phyloP scores from a whole-genome alignment of 2,888 invertebrate genomes.

The Protophormia terraenovae region DNA sequence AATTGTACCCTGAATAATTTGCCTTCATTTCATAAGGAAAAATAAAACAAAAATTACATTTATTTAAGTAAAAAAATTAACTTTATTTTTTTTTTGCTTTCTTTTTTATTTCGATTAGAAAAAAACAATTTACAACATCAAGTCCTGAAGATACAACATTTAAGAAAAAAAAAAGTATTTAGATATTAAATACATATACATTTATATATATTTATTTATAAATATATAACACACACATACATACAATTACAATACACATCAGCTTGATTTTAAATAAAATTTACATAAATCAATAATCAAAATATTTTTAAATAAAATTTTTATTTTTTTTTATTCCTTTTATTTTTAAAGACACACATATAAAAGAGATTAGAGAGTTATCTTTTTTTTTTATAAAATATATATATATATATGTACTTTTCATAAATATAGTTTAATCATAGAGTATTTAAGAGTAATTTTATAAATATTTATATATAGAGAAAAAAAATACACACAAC shows the following conservation, averaged over 20 bases:
- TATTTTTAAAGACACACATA: not conserved
- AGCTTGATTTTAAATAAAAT: not conserved
- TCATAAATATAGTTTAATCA: constrained; percentile 11
- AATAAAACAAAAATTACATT: constrained; percentile 37
- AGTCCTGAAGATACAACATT: constrained; percentile 57
- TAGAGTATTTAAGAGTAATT: constrained; percentile 41
- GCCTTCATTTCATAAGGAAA: constrained; percentile 8
- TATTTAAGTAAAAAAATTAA: not conserved
- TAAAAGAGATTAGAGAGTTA: not conserved
- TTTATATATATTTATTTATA: not conserved
- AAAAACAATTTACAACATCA: constrained; percentile 58
- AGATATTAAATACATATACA: constrained; percentile 21
- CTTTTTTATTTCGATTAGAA: too few relatives aligned
- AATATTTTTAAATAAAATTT: constrained; percentile 16
- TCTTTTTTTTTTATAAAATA: not conserved
- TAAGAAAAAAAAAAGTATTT: not conserved
- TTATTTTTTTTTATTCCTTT: not conserved
- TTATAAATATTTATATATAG: constrained; percentile 58
- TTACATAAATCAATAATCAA: constrained; percentile 23
- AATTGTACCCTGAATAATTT: constrained; percentile 44
- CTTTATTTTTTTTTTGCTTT: constrained; percentile 32
- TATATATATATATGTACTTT: not conserved
- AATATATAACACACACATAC: constrained; percentile 33
- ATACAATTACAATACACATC: constrained; percentile 6
- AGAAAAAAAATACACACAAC: constrained; percentile 61